Conservation (phyloP, 2,888 invertebrate genomes). For the Amphipyra tragopoginis region DNA sequence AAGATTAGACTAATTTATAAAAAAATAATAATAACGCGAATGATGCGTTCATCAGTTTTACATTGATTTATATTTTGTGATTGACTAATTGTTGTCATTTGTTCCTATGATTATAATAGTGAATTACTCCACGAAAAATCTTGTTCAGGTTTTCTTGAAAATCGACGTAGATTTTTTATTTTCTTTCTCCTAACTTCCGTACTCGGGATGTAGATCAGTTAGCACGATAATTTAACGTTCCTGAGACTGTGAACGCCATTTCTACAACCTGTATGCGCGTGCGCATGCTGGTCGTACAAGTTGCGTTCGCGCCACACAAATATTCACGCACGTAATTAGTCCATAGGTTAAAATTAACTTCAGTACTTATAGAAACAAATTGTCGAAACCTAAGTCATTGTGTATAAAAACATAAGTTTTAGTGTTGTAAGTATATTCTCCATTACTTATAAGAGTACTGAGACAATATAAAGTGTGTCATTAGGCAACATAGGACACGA, state of each 20-base stretch:
- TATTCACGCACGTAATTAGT: slow-evolving; percentile 86
- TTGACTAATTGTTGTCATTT: slow-evolving; percentile 88
- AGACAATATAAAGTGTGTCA: slow-evolving; percentile 82
- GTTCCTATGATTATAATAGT: slow-evolving; percentile 88
- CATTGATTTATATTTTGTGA: slow-evolving; percentile 85
- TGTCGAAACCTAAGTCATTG: slow-evolving; percentile 90
- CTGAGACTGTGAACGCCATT: slow-evolving; percentile 69
- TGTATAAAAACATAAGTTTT: slow-evolving; percentile 89
- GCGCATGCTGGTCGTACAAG: slow-evolving; percentile 61
- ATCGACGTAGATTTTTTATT: slow-evolving; percentile 86
- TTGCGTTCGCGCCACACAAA: slow-evolving; percentile 69
- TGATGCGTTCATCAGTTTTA: slow-evolving; percentile 83
- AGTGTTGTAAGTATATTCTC: slow-evolving; percentile 87
- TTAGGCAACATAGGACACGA: slow-evolving; percentile 84
- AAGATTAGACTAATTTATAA: slow-evolving; percentile 76
- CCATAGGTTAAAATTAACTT: slow-evolving; percentile 82
- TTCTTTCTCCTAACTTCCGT: slow-evolving; percentile 70
- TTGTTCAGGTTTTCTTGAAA: slow-evolving; percentile 88
- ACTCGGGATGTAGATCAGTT: slow-evolving; percentile 74
- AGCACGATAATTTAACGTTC: slow-evolving; percentile 76
- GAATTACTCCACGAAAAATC: slow-evolving; percentile 80
- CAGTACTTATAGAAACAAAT: slow-evolving; percentile 89
- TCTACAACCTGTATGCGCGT: slow-evolving; percentile 55
- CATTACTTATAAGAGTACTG: slow-evolving; percentile 87
- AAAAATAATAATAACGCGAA: slow-evolving; percentile 75